Conservation (phyloP, 2,113 vertebrate genomes). For the Myotis brandtii region DNA sequence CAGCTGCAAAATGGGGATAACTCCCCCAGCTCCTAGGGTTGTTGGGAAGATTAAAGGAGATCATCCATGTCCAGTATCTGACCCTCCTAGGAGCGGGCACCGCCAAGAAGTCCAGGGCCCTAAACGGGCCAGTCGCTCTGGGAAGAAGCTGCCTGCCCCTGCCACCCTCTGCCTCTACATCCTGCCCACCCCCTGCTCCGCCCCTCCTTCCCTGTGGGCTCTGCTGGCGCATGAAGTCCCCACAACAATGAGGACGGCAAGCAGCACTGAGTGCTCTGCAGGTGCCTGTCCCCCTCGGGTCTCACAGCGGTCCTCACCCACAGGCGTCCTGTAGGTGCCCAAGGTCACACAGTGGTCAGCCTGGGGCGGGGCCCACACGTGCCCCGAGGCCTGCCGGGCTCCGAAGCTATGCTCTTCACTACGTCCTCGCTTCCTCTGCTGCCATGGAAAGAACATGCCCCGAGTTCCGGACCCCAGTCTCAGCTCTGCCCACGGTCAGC, state of each 20-base stretch:
- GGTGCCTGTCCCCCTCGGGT: rapidly evolving
- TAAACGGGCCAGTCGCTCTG: rapidly evolving
- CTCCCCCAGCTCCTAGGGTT: no score
- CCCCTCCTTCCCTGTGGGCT: background rate
- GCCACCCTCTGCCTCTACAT: background rate
- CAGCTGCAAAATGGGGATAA: background rate
- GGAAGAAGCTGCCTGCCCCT: background rate
- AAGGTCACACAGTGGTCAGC: background rate
- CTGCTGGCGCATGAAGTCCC: background rate
- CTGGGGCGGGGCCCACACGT: background rate
- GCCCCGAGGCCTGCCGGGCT: background rate
- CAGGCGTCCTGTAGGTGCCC: rapidly evolving
- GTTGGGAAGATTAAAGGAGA: background rate
- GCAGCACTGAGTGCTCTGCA: rapidly evolving
- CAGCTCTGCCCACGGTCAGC: background rate
- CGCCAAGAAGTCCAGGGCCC: background rate
- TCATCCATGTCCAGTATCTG: background rate
- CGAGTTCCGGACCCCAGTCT: background rate
- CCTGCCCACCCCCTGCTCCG: rapidly evolving
- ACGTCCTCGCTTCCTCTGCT: background rate
- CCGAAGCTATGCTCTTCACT: background rate
- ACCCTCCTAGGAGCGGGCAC: no score
- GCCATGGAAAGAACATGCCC: background rate
- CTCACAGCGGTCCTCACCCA: rapidly evolving
- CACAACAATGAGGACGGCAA: background rate